These are phyloP conservation scores for Cottus gobio DNA, from an alignment of 2,113 vertebrate species.

Conservation along the genomic window DNA sequence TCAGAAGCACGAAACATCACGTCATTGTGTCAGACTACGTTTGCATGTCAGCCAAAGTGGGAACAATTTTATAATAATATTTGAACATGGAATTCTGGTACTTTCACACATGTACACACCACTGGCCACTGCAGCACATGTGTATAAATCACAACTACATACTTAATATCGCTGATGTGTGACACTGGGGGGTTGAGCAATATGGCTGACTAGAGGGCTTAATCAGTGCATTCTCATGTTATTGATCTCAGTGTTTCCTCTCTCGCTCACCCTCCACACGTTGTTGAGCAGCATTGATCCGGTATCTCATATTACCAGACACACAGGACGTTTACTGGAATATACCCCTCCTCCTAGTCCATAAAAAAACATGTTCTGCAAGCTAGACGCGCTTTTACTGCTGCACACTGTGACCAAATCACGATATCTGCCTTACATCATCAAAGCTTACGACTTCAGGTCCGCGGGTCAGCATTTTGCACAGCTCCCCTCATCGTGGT, in stretches of 20 bases:
- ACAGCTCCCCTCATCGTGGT: slow-evolving; percentile 68
- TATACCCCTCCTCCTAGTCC: slow-evolving; percentile 19
- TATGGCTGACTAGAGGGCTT: slow-evolving; percentile 42
- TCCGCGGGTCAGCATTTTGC: slow-evolving; percentile 76
- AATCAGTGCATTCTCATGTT: slow-evolving; percentile 30
- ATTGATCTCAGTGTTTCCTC: slow-evolving; percentile 52
- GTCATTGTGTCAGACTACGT: neutral
- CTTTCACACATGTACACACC: slow-evolving; percentile 24
- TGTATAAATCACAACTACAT: slow-evolving; percentile 55
- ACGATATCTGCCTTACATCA: slow-evolving; percentile 46
- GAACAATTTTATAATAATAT: slow-evolving; percentile 22
- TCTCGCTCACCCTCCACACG: neutral
- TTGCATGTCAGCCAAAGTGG: slow-evolving; percentile 64
- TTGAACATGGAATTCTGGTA: slow-evolving; percentile 17
- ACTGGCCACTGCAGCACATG: slow-evolving; percentile 58
- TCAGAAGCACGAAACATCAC: neutral
- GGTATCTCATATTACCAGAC: slow-evolving; percentile 60
- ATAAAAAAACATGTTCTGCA: slow-evolving; percentile 42
- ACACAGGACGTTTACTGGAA: slow-evolving; percentile 55
- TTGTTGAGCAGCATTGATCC: slow-evolving; percentile 59
- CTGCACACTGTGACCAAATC: slow-evolving; percentile 33
- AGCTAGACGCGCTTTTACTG: slow-evolving; percentile 46
- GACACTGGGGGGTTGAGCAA: slow-evolving; percentile 66
- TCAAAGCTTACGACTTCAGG: slow-evolving; percentile 43
- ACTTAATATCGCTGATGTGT: slow-evolving; percentile 23